phyloP scores from a whole-genome alignment of 2,797 vertebrate species.

The Caiman crocodilus region DNA sequence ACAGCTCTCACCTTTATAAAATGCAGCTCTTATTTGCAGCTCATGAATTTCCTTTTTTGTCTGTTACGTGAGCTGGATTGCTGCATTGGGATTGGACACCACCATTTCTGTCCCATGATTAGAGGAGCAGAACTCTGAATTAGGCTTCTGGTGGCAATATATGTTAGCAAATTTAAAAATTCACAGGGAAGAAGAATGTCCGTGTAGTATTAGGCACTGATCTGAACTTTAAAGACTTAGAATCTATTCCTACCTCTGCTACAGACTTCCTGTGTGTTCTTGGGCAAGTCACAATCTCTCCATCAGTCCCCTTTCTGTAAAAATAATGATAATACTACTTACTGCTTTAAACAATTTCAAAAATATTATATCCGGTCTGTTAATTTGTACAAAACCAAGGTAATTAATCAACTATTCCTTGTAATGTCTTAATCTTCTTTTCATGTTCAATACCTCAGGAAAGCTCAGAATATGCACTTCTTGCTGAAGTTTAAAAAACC shows the following conservation, averaged over 20 bases:
- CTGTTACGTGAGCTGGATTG: background rate
- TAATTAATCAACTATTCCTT: background rate
- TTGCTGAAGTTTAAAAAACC: background rate
- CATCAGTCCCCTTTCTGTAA: background rate
- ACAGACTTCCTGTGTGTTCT: background rate
- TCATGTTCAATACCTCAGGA: background rate
- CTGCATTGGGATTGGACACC: background rate
- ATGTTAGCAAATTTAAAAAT: background rate
- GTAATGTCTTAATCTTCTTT: background rate
- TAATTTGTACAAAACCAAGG: background rate
- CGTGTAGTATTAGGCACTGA: background rate
- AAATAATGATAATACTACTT: background rate
- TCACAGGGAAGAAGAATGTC: background rate
- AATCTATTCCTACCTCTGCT: background rate
- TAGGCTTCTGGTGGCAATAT: background rate
- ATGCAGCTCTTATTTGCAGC: background rate
- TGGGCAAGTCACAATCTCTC: background rate
- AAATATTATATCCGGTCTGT: background rate
- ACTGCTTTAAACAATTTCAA: background rate
- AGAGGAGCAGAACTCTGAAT: background rate
- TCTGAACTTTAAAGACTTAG: fast-evolving
- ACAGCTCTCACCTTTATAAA: background rate
- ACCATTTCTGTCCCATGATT: background rate
- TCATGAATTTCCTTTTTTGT: background rate
- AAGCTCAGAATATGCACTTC: background rate